These are phyloP conservation scores for Drosophila chauvacae DNA, from an alignment of 1,140 invertebrate species.

Conservation along the genomic window DNA sequence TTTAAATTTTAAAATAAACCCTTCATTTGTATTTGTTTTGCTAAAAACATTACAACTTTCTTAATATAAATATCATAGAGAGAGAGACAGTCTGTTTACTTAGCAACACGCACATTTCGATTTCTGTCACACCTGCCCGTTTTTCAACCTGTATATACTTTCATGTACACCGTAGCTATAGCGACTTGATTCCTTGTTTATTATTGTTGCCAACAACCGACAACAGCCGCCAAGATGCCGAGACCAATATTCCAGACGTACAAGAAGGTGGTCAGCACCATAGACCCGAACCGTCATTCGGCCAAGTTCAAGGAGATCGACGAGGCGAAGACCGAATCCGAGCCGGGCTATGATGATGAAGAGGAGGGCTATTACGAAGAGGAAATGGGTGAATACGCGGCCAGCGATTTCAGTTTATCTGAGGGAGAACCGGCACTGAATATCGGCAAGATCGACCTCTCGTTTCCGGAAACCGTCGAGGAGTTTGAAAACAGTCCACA, in stretches of 20 bases:
- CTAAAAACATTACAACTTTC: background rate
- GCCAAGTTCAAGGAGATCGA: slow-evolving; percentile 63
- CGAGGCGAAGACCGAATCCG: slow-evolving; percentile 2
- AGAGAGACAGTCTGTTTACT: background rate
- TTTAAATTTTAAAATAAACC: too few species aligned
- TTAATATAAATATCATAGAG: background rate
- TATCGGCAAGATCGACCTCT: slow-evolving; percentile 72
- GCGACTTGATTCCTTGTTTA: slow-evolving; percentile 43
- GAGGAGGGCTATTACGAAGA: slow-evolving; percentile 40
- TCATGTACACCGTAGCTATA: slow-evolving; percentile 40
- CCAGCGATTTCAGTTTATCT: slow-evolving; percentile 61
- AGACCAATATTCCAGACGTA: slow-evolving; percentile 50
- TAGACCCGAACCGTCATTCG: slow-evolving; percentile 40
- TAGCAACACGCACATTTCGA: slow-evolving; percentile 6
- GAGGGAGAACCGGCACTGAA: slow-evolving; percentile 57
- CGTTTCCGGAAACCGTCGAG: slow-evolving; percentile 70
- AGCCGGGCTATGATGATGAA: slow-evolving; percentile 8
- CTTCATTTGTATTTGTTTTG: background rate
- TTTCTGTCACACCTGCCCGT: slow-evolving; percentile 29
- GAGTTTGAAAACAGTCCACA: slow-evolving; percentile 59
- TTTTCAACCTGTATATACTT: slow-evolving; percentile 19
- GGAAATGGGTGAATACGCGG: slow-evolving; percentile 34
- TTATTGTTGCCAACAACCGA: slow-evolving; percentile 45
- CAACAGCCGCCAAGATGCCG: slow-evolving; percentile 52
- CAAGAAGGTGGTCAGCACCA: slow-evolving; percentile 30